Evolutionary conservation across 2,797 vertebrate species (phyloP).

Genomic region (Hippopotamyrus pictus): DNA sequence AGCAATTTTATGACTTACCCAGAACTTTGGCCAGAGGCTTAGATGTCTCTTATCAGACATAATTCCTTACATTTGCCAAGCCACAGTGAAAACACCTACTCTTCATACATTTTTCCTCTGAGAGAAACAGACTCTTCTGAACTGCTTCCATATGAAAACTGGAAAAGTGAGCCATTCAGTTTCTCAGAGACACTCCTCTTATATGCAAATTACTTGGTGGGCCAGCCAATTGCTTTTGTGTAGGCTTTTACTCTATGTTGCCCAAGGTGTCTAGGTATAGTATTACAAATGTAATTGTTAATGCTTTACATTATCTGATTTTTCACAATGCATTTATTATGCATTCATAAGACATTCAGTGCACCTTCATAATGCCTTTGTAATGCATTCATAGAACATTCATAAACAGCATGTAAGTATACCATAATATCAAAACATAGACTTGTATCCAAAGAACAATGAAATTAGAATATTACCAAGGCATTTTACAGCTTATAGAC

Average conservation of each 20-base stretch:
- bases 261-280: not conserved
- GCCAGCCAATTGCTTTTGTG: slow-evolving; percentile 53
- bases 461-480: not conserved
- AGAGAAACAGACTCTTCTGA: slow-evolving; percentile 51
- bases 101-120: slow-evolving; percentile 52
- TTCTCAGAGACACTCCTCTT: slow-evolving; percentile 59
- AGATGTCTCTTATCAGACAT: slow-evolving; percentile 55
- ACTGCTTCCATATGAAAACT: slow-evolving; percentile 53
- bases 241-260: slow-evolving; percentile 37
- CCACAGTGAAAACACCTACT: slow-evolving; percentile 43
- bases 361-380: not conserved
- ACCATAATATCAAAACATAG: not conserved
- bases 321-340: not conserved
- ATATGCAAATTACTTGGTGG: slow-evolving; percentile 55
- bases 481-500: not conserved
- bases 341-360: not conserved
- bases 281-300: not conserved
- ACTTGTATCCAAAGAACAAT: not conserved
- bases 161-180: slow-evolving; percentile 60
- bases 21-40: slow-evolving; percentile 54
- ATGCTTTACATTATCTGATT: not conserved
- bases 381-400: not conserved
- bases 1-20: slow-evolving; percentile 54
- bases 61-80: slow-evolving; percentile 55
- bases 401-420: not conserved